Evolutionary conservation across 2,113 vertebrate species (phyloP).

Genomic region (Stigmatopora argus): DNA sequence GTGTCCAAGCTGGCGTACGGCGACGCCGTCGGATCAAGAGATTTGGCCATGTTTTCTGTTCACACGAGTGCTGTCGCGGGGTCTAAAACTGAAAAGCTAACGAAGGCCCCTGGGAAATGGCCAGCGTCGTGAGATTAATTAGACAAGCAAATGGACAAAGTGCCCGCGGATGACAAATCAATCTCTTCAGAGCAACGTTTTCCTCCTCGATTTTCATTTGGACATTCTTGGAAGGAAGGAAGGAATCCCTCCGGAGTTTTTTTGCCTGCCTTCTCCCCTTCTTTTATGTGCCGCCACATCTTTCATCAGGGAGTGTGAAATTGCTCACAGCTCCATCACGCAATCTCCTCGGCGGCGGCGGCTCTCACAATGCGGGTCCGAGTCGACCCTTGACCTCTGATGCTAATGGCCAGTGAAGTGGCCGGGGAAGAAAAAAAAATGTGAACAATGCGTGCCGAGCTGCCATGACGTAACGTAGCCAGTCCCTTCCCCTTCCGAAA

Average conservation of each 20-base stretch:
- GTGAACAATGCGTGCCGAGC: too few relatives aligned
- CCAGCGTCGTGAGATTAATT: neutral
- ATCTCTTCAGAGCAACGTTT: neutral
- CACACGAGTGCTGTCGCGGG: too few relatives aligned
- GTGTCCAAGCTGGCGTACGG: too few relatives aligned
- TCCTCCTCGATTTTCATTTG: too few relatives aligned
- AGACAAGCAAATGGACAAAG: neutral
- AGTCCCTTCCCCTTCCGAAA: neutral
- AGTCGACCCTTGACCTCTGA: slow-evolving; percentile 48
- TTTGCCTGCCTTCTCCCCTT: slow-evolving; percentile 33
- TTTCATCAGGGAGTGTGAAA: slow-evolving; percentile 54
- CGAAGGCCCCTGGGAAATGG: neutral
- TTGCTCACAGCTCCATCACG: slow-evolving; percentile 46
- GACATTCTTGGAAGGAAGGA: too few relatives aligned
- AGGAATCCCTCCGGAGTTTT: slow-evolving; percentile 23
- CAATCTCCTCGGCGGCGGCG: slow-evolving; percentile 27
- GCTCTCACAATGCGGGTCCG: slow-evolving; percentile 48
- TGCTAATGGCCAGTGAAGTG: slow-evolving; percentile 53
- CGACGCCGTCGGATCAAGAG: too few relatives aligned
- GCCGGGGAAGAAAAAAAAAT: slow-evolving; percentile 29
- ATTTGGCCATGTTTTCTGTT: too few relatives aligned
- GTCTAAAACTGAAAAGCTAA: neutral
- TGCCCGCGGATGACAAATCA: neutral
- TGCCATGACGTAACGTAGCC: too few relatives aligned
- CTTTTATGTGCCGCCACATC: slow-evolving; percentile 48